Percentiles rank a stretch among this genome's conserved stretches.
Evolutionary conservation across 2,888 invertebrate genomes (phyloP).

Genomic region (Synergus itoensis): DNA sequence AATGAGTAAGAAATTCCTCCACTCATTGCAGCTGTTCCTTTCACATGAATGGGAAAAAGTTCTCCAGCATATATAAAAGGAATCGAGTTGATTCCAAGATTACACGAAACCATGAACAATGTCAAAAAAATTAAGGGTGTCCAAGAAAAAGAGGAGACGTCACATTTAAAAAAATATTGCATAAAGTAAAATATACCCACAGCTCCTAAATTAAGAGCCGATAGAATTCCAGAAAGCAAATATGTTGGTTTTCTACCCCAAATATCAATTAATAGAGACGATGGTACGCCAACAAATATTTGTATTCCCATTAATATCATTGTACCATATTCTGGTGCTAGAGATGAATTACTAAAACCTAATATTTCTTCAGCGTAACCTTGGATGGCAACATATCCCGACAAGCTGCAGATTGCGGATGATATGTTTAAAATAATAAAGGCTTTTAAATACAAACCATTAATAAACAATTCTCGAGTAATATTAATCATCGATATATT

Average conservation of each 20-base stretch:
- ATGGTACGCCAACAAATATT: constrained; percentile 80
- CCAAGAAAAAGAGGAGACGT: constrained; percentile 79
- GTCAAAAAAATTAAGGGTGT: constrained; percentile 62
- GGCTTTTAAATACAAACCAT: too few species aligned
- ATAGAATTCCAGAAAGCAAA: constrained; percentile 81
- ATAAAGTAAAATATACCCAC: constrained; percentile 81
- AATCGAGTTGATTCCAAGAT: neutral
- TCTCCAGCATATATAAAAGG: neutral
- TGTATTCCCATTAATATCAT: constrained; percentile 81
- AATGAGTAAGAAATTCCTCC: too few species aligned
- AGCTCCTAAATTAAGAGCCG: constrained; percentile 80
- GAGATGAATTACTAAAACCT: constrained; percentile 78
- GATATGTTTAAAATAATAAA: too few species aligned
- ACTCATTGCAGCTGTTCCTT: neutral
- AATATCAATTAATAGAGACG: constrained; percentile 82
- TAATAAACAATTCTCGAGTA: too few species aligned
- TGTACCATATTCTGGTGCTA: constrained; percentile 79
- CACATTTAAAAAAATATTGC: constrained; percentile 78
- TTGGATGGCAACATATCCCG: too few species aligned
- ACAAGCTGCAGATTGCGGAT: too few species aligned
- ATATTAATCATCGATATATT: too few species aligned
- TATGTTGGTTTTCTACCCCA: constrained; percentile 82
- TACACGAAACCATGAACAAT: neutral
- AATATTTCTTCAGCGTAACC: constrained; percentile 81
- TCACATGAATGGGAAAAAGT: neutral